These are phyloP conservation scores for Sander vitreus DNA, from an alignment of 2,113 vertebrate species.

Conservation along the genomic window DNA sequence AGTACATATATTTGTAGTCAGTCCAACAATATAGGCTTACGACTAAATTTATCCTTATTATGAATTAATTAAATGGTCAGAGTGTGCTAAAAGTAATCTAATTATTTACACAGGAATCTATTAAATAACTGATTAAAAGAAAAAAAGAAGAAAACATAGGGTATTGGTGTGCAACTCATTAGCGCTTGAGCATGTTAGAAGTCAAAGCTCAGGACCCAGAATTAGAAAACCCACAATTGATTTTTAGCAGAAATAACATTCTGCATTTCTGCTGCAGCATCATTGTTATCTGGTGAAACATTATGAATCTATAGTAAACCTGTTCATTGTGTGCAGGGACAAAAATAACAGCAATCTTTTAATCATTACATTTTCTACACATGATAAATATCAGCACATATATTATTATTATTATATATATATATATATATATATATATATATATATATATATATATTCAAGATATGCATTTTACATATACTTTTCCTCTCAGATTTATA, in stretches of 20 bases:
- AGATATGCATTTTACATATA: conserved; percentile 85
- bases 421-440: conserved; percentile 40
- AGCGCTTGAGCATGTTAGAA: conserved; percentile 35
- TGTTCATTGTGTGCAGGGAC: conserved; percentile 80
- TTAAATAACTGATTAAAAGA: conserved; percentile 18
- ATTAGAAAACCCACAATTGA: conserved; percentile 47
- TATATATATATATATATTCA: conserved; percentile 76
- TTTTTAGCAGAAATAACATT: conserved; percentile 54
- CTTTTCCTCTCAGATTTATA: conserved; percentile 81
- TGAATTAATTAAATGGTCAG: conserved; percentile 4
- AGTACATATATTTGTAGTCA: not conserved
- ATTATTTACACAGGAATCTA: conserved; percentile 22
- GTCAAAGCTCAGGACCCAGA: conserved; percentile 49
- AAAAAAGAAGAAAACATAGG: conserved; percentile 13
- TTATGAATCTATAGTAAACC: conserved; percentile 74
- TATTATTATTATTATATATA: conserved; percentile 85
- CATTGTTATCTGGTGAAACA: conserved; percentile 73
- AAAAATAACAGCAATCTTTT: conserved; percentile 81
- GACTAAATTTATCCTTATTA: conserved; percentile 18
- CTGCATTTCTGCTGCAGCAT: conserved; percentile 70
- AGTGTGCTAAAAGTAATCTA: not conserved
- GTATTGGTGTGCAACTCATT: conserved; percentile 39
- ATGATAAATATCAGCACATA: conserved; percentile 85
- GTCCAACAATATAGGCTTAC: not conserved
- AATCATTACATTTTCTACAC: conserved; percentile 82